These are phyloP conservation scores for Oasisia sp. DNA, from an alignment of 2,888 invertebrate species.

Conservation along the genomic window DNA sequence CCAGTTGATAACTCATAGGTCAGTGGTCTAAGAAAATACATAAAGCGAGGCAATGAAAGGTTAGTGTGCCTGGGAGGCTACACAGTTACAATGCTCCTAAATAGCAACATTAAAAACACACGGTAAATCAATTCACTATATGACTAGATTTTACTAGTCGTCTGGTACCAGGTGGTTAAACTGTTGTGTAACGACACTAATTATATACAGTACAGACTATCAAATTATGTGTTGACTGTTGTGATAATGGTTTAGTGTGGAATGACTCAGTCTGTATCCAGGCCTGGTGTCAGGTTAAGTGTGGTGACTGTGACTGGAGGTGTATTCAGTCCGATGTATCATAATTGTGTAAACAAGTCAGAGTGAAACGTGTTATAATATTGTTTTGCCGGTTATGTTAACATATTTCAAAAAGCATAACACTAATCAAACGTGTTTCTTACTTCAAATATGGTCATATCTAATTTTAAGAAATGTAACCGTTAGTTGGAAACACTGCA, in stretches of 20 bases:
- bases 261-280: too few relatives aligned
- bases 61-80: too few relatives aligned
- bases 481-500: too few relatives aligned
- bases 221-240: too few relatives aligned
- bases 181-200: background rate
- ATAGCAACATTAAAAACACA: background rate
- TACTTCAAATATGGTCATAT: background rate
- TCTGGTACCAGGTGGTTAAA: background rate
- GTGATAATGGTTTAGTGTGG: background rate
- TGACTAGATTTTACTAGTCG: background rate
- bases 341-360: background rate
- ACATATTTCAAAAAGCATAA: background rate
- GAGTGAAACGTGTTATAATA: background rate
- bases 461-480: too few relatives aligned
- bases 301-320: too few relatives aligned
- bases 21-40: too few relatives aligned
- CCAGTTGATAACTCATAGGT: too few relatives aligned
- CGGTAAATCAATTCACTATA: background rate
- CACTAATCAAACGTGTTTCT: background rate
- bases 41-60: too few relatives aligned
- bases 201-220: background rate
- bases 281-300: too few relatives aligned
- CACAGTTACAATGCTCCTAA: too few relatives aligned
- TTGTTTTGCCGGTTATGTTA: background rate
- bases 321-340: too few relatives aligned